These are phyloP conservation scores for Tangara arthus DNA, from an alignment of 2,797 vertebrate species.

Conservation along the genomic window DNA sequence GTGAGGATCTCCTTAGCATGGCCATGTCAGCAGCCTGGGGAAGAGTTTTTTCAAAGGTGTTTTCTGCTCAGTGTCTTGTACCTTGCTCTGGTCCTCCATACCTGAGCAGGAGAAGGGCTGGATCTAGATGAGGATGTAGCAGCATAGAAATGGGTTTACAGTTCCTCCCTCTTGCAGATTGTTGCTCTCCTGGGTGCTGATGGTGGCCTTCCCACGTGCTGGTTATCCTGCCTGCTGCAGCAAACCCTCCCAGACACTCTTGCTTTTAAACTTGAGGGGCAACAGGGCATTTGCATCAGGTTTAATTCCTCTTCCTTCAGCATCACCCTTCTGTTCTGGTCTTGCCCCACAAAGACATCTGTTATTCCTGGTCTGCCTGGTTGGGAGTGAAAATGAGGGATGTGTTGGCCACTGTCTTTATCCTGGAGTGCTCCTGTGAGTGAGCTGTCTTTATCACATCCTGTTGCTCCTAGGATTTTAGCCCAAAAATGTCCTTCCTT, in stretches of 20 bases:
- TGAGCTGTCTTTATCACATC: background rate
- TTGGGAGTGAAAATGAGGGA: background rate
- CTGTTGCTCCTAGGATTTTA: background rate
- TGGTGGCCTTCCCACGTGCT: background rate
- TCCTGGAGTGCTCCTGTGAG: background rate
- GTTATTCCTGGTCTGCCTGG: background rate
- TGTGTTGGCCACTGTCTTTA: background rate
- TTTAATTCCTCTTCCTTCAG: background rate
- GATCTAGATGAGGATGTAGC: background rate
- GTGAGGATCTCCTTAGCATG: rapidly evolving
- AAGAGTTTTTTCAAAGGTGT: background rate
- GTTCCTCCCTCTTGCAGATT: background rate
- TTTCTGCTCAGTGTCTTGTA: background rate
- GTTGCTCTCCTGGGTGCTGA: background rate
- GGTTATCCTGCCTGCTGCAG: background rate
- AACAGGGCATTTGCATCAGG: rapidly evolving
- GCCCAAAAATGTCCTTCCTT: background rate
- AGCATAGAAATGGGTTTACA: background rate
- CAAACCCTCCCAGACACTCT: background rate
- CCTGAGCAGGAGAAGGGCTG: background rate
- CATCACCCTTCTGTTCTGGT: background rate
- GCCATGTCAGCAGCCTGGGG: rapidly evolving
- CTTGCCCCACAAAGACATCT: rapidly evolving
- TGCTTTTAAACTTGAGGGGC: background rate
- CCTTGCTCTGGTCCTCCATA: background rate